Base-by-base conservation (phyloP, 2,797 vertebrate species). In the Typhlichthys subterraneus region DNA sequence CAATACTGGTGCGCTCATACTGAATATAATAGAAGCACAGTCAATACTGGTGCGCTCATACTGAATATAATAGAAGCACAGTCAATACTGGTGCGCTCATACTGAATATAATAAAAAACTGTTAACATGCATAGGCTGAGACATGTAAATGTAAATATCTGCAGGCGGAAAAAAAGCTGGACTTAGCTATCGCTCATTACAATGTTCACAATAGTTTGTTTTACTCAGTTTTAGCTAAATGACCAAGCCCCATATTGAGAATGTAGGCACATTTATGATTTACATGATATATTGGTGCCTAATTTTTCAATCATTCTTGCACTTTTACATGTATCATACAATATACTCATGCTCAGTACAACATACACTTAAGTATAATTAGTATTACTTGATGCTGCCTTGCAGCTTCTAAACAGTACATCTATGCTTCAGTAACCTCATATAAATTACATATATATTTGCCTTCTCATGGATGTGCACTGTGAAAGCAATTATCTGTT, bases 81-180 rank as follows among this genome's bases (percentile, higher is more conserved):
- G 33, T 38, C 5, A 38, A 38, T 38, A 38, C 33, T 38, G 33
- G 33, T 38, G 33, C 33, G 7, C 33, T 38, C 33, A 8, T 57
- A 71, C 66, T 77, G 77, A 73, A 81, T 73, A 81, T 75, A 72
- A 81, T 61, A 76, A 56, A 81, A 66, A 61, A 80, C 69, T 70
- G 65, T 62, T 73, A 71, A 75, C 82, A 81, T 84, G 84, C 84
- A 82, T 70, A 76, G 70, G 45, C 79, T 71, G 17, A 76, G 29
- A 79, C 63, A 23, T 23, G 23, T 70, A 60, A 69, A 60, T 57
- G 64, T 57, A 72, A 53, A 71, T 61, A 49, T 73, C 51, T 65
- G 76, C 67, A 77, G 53, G 69, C 19, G 6, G 68, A 12, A 53
- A 9, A 51, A 53, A 57, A 48, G 31, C 15, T 56, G 70, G 31